Conservation (phyloP, 2,888 invertebrate species). For the Troides helena region DNA sequence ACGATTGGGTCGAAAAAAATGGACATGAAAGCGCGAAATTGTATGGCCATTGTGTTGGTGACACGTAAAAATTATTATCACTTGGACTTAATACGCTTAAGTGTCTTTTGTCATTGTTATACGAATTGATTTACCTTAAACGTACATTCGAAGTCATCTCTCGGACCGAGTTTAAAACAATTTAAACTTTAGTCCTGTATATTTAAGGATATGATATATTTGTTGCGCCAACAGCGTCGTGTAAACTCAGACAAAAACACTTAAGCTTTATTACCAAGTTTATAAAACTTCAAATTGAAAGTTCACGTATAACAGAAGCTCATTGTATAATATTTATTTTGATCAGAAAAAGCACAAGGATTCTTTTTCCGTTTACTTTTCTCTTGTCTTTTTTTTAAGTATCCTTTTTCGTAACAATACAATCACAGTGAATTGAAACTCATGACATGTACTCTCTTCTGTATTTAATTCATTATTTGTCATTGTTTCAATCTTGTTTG, state of each 20-base stretch:
- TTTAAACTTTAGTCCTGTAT: constrained; percentile 9
- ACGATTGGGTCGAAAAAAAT: constrained; percentile 45
- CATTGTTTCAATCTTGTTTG: constrained; percentile 17
- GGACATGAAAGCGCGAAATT: constrained; percentile 52
- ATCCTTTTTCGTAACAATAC: constrained; percentile 46
- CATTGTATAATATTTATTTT: constrained; percentile 51
- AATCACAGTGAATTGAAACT: constrained; percentile 32
- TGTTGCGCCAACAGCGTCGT: background rate
- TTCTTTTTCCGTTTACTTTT: constrained; percentile 44
- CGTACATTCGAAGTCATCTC: constrained; percentile 25
- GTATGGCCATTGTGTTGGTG: constrained; percentile 51
- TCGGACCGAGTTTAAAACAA: background rate
- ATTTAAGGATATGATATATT: constrained; percentile 8
- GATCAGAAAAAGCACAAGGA: constrained; percentile 44
- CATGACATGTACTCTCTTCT: constrained; percentile 1
- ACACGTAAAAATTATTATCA: constrained; percentile 33
- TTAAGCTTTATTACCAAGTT: background rate
- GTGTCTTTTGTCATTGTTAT: constrained; percentile 30
- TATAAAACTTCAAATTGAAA: constrained; percentile 19
- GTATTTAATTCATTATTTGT: constrained; percentile 21
- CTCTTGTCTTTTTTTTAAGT: constrained; percentile 44
- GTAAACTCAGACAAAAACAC: no score
- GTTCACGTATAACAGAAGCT: constrained; percentile 37
- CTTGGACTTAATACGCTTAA: constrained; percentile 26
- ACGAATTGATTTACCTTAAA: constrained; percentile 32